Conservation (phyloP, 2,888 invertebrate genomes). For the Platycheirus albimanus region DNA sequence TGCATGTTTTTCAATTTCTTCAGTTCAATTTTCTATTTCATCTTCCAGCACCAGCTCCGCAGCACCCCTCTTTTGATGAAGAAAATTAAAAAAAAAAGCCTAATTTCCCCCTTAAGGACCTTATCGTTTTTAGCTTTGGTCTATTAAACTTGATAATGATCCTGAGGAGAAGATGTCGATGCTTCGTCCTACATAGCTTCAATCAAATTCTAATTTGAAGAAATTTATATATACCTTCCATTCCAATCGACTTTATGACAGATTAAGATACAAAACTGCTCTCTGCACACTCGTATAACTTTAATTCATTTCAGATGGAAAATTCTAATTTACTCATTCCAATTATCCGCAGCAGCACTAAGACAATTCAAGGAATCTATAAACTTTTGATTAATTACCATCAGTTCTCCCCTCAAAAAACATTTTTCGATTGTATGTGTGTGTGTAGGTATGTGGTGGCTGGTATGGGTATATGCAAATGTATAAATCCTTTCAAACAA, state of each 20-base stretch:
- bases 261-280: slow-evolving; percentile 48
- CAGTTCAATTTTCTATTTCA: slow-evolving; percentile 8
- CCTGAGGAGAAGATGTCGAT: slow-evolving; percentile 34
- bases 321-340: slow-evolving; percentile 38
- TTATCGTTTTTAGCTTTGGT: slow-evolving; percentile 55
- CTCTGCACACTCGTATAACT: too few species aligned
- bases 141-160: slow-evolving; percentile 64
- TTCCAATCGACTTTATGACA: slow-evolving; percentile 59
- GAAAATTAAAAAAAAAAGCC: slow-evolving; percentile 33
- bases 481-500: slow-evolving; percentile 17
- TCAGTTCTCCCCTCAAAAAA: neutral
- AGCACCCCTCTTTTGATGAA: slow-evolving; percentile 3
- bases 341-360: too few species aligned
- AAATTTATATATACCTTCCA: neutral
- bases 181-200: neutral
- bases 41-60: too few species aligned
- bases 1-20: slow-evolving; percentile 63
- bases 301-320: too few species aligned
- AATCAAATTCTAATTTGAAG: slow-evolving; percentile 56
- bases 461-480: too few species aligned
- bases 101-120: slow-evolving; percentile 33
- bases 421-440: too few species aligned
- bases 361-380: neutral
- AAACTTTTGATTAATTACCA: slow-evolving; percentile 54
- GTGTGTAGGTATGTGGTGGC: too few species aligned